Base-by-base conservation (phyloP, 2,888 invertebrate species). In the Mythimna impura region DNA sequence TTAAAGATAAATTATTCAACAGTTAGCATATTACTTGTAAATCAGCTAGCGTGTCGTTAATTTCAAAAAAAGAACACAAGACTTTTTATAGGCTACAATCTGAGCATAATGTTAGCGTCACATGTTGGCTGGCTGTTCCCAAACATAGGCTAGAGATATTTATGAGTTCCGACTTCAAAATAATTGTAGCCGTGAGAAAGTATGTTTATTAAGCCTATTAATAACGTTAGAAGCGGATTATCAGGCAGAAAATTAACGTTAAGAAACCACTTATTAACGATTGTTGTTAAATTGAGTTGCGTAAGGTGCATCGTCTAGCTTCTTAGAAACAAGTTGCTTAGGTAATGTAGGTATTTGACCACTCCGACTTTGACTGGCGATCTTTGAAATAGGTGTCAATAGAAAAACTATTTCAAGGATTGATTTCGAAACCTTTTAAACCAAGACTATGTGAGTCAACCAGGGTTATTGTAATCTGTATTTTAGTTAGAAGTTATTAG, bases 131-230 rank as follows among this genome's bases (percentile, higher is more conserved):
- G 34, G 12, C 40, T 55, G 20, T 72, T 55, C 57, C 12, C 36
- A 66, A 77, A 75, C 70, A 36, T 66, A 77, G 14, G 22, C 66
- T 71, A 55, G 66, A 75, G 22, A 66, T 57, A 71, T 73, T 78
- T 69, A 67, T 10, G 22, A 71, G 58, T 71, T 72, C 54, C 64
- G 12, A 70, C 22, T 80, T 76, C 25, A 80, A 70, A 71, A 70
- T 86, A 66, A 88, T 88, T 87, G 84, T 85, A 84, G 82, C 82
- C 89, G 90, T 92, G 92, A 85, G 91, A 92, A 89, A 89, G 85
- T 83, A 71, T 74, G 67, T 70, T 61, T 83, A 78, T 78, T 75
- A 62, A 68, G 65, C 52, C 69, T 66, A 80, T 74, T 77, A 78
- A 72, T 73, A 69, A 73, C 54, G 63, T 67, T 73, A 76, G 67